Conservation (phyloP, 2,888 invertebrate species). For the Luffia ferchaultella region DNA sequence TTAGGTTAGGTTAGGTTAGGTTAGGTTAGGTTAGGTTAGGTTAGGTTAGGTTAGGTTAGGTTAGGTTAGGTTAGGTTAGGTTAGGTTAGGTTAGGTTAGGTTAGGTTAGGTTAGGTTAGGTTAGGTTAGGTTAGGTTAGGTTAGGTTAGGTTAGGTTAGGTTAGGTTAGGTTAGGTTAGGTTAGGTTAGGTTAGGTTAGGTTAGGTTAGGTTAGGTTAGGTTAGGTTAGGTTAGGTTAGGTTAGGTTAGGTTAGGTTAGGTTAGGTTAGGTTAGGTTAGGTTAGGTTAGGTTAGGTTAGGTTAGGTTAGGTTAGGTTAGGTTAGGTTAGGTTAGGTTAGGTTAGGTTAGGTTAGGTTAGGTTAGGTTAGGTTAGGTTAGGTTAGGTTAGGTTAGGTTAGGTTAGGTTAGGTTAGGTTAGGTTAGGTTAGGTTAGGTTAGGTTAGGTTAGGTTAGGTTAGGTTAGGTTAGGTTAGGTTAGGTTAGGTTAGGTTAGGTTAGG, state of each 20-base stretch:
- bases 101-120: conserved; percentile 4
- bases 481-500: conserved; percentile 10
- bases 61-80: conserved; percentile 7
- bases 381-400: conserved; percentile 10
- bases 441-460: conserved; percentile 9
- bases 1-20: conserved; percentile 10
- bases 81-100: conserved; percentile 5
- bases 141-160: conserved; percentile 10
- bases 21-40: conserved; percentile 10
- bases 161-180: conserved; percentile 10
- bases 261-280: conserved; percentile 10
- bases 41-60: conserved; percentile 10
- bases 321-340: conserved; percentile 8
- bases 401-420: conserved; percentile 9
- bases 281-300: conserved; percentile 10
- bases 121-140: conserved; percentile 5
- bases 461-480: conserved; percentile 10
- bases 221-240: conserved; percentile 9
- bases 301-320: conserved; percentile 10
- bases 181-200: conserved; percentile 9
- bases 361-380: conserved; percentile 9
- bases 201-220: conserved; percentile 9
- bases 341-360: conserved; percentile 9
- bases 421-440: conserved; percentile 8
- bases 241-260: conserved; percentile 10